These are phyloP conservation scores for Tolmerus cingulatus DNA, from an alignment of 2,888 invertebrate species.

Conservation along the genomic window DNA sequence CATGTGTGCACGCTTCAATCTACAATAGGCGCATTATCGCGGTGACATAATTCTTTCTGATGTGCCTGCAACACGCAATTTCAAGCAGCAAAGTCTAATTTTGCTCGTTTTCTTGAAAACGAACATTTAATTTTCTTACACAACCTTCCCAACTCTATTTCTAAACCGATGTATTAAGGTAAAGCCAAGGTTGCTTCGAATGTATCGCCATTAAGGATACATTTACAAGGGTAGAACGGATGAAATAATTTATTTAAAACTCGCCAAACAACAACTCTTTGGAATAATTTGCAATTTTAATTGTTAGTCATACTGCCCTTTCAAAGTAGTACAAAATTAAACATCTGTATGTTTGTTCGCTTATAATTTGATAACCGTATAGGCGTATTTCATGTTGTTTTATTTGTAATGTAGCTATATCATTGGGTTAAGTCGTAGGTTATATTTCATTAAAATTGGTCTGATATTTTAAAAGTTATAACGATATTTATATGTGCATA, in stretches of 20 bases:
- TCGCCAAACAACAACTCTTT: no score
- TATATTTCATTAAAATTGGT: no score
- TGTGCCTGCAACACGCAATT: neutral
- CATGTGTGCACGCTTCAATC: neutral
- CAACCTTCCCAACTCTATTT: neutral
- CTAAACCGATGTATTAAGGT: neutral
- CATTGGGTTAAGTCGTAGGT: no score
- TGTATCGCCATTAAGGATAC: neutral
- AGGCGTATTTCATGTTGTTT: no score
- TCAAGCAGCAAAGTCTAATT: neutral
- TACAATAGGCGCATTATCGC: neutral
- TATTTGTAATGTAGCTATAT: no score
- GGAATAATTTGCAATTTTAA: no score
- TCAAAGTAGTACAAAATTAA: no score
- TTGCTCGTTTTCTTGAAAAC: neutral
- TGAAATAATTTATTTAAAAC: neutral
- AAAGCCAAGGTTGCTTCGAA: neutral
- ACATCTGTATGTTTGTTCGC: no score
- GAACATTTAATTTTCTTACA: neutral
- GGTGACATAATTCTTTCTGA: neutral
- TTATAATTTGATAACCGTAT: no score
- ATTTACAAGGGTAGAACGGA: neutral
- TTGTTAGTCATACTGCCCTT: no score
- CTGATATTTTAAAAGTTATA: no score
- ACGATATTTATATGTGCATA: no score